Evolutionary conservation across 2,888 invertebrate species (phyloP).

Genomic region (Athalia circularis): DNA sequence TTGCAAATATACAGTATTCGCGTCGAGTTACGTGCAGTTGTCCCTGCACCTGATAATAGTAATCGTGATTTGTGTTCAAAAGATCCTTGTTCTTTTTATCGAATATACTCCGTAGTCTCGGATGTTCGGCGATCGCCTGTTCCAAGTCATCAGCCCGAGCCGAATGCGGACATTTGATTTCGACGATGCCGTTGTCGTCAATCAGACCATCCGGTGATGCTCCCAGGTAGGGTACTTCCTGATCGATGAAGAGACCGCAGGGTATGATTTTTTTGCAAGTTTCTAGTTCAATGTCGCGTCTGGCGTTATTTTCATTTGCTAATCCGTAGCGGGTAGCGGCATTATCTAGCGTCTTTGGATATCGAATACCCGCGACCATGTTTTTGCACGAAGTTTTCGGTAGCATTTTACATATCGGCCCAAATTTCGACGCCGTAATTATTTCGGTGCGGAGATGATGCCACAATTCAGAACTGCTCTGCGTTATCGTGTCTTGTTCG

Average conservation of each 20-base stretch:
- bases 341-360: slow-evolving; percentile 40
- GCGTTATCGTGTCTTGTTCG: slow-evolving; percentile 47
- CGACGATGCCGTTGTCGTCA: no score
- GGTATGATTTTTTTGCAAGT: slow-evolving; percentile 30
- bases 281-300: slow-evolving; percentile 27
- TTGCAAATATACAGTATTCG: slow-evolving; percentile 44
- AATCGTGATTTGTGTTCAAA: no score
- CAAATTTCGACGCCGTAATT: slow-evolving; percentile 51
- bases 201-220: no score
- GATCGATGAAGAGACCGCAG: slow-evolving; percentile 51
- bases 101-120: slow-evolving; percentile 11
- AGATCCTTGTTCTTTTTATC: slow-evolving; percentile 43
- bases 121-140: no score
- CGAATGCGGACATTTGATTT: no score
- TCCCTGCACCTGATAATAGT: slow-evolving; percentile 45
- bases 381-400: slow-evolving; percentile 46
- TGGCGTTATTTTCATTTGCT: slow-evolving; percentile 50
- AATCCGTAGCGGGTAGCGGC: slow-evolving; percentile 47
- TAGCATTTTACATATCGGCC: slow-evolving; percentile 47
- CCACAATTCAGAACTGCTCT: slow-evolving; percentile 48
- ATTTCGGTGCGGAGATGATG: slow-evolving; percentile 40
- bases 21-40: slow-evolving; percentile 45
- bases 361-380: slow-evolving; percentile 44
- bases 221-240: slow-evolving; percentile 43
- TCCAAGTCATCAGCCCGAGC: no score